These are phyloP conservation scores for Diorhabda elongata DNA, from an alignment of 1,140 invertebrate species.

Conservation along the genomic window DNA sequence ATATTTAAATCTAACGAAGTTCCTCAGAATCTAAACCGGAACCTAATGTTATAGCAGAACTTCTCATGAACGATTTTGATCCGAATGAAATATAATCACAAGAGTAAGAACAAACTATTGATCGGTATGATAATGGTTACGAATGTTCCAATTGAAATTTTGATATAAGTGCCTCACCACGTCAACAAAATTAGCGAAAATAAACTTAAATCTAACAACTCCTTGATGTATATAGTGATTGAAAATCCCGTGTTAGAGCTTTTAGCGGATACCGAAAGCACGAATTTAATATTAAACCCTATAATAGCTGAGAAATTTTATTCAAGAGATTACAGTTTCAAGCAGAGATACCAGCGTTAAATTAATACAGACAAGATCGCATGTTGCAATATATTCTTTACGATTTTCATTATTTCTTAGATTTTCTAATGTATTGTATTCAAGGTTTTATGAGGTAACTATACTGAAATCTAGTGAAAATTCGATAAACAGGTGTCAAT, in stretches of 20 bases:
- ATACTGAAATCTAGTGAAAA: no score
- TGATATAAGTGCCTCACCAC: background rate
- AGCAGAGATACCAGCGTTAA: background rate
- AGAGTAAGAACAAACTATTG: no score
- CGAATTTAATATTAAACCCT: no score
- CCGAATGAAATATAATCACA: background rate
- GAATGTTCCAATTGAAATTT: background rate
- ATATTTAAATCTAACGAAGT: no score
- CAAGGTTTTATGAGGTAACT: no score
- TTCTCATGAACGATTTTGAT: background rate
- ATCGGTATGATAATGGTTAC: no score
- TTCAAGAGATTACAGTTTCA: background rate
- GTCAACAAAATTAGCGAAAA: background rate
- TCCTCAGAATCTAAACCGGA: no score
- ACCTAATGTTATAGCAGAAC: background rate
- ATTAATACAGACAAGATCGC: background rate
- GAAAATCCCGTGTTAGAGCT: background rate
- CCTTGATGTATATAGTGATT: background rate
- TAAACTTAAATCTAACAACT: background rate
- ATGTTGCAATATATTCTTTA: background rate
- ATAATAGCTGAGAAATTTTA: background rate
- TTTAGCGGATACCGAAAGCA: no score
- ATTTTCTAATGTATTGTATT: no score
- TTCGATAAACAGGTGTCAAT: no score
- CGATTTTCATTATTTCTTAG: conserved; percentile 8